Evolutionary conservation across 2,888 invertebrate genomes (phyloP), one percentile per base, ranked within the genome.

Genomic region (Nipponacmea schrenckii): DNA sequence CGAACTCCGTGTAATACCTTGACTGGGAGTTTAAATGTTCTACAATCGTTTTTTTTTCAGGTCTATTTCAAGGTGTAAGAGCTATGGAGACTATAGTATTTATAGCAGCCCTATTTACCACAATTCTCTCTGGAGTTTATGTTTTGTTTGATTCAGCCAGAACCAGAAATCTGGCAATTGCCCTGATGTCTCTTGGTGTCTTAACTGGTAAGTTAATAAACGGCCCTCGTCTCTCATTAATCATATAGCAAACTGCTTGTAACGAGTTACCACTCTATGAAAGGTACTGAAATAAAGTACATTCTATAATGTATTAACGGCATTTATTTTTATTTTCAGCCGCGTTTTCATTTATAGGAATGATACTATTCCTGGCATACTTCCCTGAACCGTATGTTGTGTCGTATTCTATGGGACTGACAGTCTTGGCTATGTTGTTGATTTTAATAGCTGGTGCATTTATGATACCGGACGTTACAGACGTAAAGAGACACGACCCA

Each of bases 351-450:
- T 73, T 82, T 64, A 67, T 82, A 8, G 83, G 83, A 2, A 80
- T 83, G 80, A 80, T 83, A 12, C 69, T 80, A 24, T 82, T 81
- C 79, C 64, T 82, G 72, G 77, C 74, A n/a, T 77, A 79, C 71
- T 68, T 82, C 15, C 79, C 78, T 0, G 72, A 71, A 27, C 80
- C 82, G 2, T 84, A 78, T 74, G 74, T 77, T 10, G 78, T 80
- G 14, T 79, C 80, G 24, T 84, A 74, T 67, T 83, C 83, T 26
- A 71, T 83, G 73, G 84, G 84, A 4, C 79, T 84, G n/a, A 80
- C 81, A 1, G 79, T 84, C 0, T 64, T 84, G 14, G 83, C 80
- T 39, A 76, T 77, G 69, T 77, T 83, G 10, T 74, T 83, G 50
- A 77, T 80, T 31, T 68, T 79, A 56, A 82, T 82, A 62, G 82